These are phyloP conservation scores for Galeruca laticollis DNA, from an alignment of 2,888 invertebrate species.

Conservation along the genomic window DNA sequence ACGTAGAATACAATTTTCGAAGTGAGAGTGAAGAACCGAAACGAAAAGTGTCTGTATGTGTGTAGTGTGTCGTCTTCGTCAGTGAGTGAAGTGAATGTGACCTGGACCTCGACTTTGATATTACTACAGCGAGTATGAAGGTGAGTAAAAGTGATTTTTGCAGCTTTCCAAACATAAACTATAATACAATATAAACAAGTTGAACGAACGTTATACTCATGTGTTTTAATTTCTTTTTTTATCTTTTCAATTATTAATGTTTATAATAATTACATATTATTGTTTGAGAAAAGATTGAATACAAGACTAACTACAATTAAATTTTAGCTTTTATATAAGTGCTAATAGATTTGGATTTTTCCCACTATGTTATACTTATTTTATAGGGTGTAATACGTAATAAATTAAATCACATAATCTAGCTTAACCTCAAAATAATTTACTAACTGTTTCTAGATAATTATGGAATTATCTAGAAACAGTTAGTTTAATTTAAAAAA, in stretches of 20 bases:
- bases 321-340: too few species aligned
- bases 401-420: too few species aligned
- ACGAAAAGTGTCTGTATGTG: conserved; percentile 45
- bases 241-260: background rate
- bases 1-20: conserved; percentile 36
- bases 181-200: background rate
- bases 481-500: too few species aligned
- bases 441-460: too few species aligned
- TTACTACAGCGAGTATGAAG: conserved; percentile 53
- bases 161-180: conserved; percentile 19
- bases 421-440: background rate
- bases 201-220: background rate
- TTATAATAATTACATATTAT: conserved; percentile 1
- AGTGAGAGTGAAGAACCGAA: conserved; percentile 62
- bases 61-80: conserved; percentile 29
- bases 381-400: too few species aligned
- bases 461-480: too few species aligned
- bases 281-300: background rate
- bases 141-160: conserved; percentile 46
- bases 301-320: background rate
- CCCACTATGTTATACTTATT: too few species aligned
- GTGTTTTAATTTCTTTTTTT: background rate
- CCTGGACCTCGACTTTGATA: conserved; percentile 55
- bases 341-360: too few species aligned
- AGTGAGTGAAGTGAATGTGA: conserved; percentile 48